These are phyloP conservation scores for Aythya baeri DNA, from an alignment of 2,113 vertebrate species.

Conservation along the genomic window DNA sequence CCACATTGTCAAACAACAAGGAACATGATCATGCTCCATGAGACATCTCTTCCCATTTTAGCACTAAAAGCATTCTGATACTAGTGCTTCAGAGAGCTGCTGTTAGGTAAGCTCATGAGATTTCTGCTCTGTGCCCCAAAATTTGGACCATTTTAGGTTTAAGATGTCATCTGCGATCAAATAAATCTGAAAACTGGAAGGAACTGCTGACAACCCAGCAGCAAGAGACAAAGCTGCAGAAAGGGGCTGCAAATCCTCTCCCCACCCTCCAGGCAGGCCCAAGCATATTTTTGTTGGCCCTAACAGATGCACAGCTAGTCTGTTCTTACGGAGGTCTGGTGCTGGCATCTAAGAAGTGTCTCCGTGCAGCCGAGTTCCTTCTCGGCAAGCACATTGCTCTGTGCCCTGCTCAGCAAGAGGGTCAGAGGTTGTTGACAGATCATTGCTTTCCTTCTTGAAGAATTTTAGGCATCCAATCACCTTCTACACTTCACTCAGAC, in stretches of 20 bases:
- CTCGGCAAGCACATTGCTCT: fast-evolving
- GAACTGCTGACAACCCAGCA: not conserved
- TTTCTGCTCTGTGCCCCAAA: not conserved
- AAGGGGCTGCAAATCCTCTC: not conserved
- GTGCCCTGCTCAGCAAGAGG: not conserved
- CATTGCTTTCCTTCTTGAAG: not conserved
- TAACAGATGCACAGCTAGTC: fast-evolving
- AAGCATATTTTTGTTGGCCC: not conserved
- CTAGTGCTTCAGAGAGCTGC: not conserved
- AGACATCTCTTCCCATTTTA: not conserved
- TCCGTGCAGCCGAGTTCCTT: not conserved
- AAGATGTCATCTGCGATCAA: not conserved
- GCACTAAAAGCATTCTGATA: fast-evolving
- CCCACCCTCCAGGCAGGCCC: fast-evolving
- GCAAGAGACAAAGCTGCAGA: not conserved
- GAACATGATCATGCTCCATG: fast-evolving
- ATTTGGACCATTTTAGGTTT: not conserved
- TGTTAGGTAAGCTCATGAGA: not conserved
- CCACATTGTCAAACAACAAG: fast-evolving
- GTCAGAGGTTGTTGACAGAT: not conserved
- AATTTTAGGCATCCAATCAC: not conserved
- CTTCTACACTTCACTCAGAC: not conserved
- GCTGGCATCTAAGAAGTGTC: not conserved
- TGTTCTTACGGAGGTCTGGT: not conserved
- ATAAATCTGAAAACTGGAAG: not conserved